Evolutionary conservation across 2,888 invertebrate genomes (phyloP), one percentile per base, ranked within the genome.

Genomic region (Lottia gigantea): DNA sequence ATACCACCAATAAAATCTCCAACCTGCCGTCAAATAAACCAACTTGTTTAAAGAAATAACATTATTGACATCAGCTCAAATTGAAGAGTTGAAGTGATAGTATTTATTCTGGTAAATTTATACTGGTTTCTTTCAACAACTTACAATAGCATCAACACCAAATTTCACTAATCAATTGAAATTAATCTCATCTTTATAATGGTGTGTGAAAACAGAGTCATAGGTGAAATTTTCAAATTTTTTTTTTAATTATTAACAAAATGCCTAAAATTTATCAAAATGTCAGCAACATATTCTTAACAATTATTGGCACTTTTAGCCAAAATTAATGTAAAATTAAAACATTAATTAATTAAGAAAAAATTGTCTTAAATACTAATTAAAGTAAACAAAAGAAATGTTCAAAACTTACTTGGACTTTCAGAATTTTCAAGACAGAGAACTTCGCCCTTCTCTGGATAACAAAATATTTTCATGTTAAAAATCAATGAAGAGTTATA

Each of bases 381-480:
- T 31, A 4, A 6, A 31, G 6, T 31, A 6, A 31, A 31, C 31
- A 31, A 31, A 31, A 31, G 6, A 31, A 31, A 31, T 19, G 12
- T 26, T 62, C 23, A 64, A 64, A 14, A 67, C 67, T 61, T 40
- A 67, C 67, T 40, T 31, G 67, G 67, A 40, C 61, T 67, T 49
- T 67, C 67, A 7, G 67, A 26, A 61, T 49, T 49, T 26, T 67
- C 67, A 49, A 49, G 45, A 67, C 40, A 67, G 19, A 55, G 55
- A n/a, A 40, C 40, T 40, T 67, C 55, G 55, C 67, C 67, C 23
- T 55, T 67, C 31, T 61, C 67, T 0, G 67, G 61, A 61, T 55
- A 67, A 40, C 67, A 67, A 67, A 55, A 49, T 40, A 67, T 67
- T 67, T 67, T 67, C 67, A 67, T 67, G 25, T 8, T 65, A 23